A percentile compares a stretch with the other conserved stretches of the same genome.
Evolutionary conservation across 1,140 invertebrate species (phyloP).

Genomic region (Danaus plexippus): DNA sequence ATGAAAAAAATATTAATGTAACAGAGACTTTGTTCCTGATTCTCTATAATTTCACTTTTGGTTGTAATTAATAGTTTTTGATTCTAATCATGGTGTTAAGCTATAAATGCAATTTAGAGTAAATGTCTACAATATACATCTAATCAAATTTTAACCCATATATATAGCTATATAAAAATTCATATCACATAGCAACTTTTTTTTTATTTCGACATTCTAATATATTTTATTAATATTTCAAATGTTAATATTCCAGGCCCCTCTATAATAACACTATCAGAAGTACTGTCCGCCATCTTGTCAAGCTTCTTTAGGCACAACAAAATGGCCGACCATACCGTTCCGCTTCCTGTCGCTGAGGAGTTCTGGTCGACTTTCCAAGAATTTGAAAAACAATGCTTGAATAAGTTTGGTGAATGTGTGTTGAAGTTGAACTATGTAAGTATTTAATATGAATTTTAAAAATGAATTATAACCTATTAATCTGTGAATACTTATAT

Average conservation of each 20-base stretch:
- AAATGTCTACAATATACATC: too few species aligned
- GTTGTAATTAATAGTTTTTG: too few species aligned
- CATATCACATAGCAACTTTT: conserved; percentile 1
- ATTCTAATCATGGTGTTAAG: too few species aligned
- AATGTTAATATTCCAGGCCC: conserved; percentile 35
- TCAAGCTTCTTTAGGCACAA: conserved; percentile 40
- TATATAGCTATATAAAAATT: too few species aligned
- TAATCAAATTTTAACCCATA: not conserved
- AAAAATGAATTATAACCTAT: too few species aligned
- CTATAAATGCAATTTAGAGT: too few species aligned
- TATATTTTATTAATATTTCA: too few species aligned
- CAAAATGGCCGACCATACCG: conserved; percentile 63
- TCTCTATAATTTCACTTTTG: not conserved
- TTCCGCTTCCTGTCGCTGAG: conserved; percentile 44
- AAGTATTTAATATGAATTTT: conserved; percentile 26
- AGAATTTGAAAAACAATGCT: conserved; percentile 42
- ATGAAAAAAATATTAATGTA: conserved; percentile 2
- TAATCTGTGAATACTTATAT: too few species aligned
- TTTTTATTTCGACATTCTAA: too few species aligned
- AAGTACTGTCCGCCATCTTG: conserved; percentile 52
- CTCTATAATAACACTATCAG: conserved; percentile 48
- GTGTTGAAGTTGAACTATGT: conserved; percentile 51
- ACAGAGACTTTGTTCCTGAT: not conserved
- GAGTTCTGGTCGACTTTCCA: conserved; percentile 49
- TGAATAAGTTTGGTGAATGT: conserved; percentile 51